Conservation (phyloP, 2,113 vertebrate genomes). For the Pyrgilauda ruficollis region DNA sequence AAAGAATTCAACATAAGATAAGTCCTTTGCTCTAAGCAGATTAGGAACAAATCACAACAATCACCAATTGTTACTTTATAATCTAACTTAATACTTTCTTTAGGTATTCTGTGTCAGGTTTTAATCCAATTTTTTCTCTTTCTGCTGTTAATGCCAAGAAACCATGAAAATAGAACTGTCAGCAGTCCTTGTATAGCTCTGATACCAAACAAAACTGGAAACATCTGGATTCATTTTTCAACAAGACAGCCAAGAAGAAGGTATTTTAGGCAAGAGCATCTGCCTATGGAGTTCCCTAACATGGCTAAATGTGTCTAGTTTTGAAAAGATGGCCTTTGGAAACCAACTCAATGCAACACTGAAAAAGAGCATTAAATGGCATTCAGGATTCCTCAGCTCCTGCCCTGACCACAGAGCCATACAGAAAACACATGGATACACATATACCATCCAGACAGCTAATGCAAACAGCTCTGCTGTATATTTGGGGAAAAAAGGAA, state of each 20-base stretch:
- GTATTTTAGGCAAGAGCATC: constrained; percentile 30
- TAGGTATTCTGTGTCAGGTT: neutral
- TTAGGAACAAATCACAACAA: constrained; percentile 29
- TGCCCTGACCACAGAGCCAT: neutral
- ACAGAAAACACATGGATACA: neutral
- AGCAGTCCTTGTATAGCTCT: neutral
- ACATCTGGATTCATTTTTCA: constrained; percentile 45
- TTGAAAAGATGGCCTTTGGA: neutral
- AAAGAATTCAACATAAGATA: constrained; percentile 56
- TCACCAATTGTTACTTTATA: neutral
- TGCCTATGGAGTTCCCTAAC: constrained; percentile 1
- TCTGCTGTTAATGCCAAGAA: neutral
- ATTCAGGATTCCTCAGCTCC: neutral
- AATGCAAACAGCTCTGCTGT: neutral
- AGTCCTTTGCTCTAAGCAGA: constrained; percentile 28
- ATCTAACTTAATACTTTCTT: neutral
- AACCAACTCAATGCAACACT: neutral
- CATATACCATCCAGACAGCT: neutral
- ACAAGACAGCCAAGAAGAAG: constrained; percentile 5
- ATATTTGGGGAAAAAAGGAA: too few species aligned
- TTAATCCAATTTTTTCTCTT: neutral
- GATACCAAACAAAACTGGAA: constrained; percentile 37
- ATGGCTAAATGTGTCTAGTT: neutral
- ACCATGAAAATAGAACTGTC: constrained; percentile 18
- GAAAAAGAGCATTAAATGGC: neutral